Conservation (phyloP, 2,888 invertebrate genomes). For the Lordiphosa fenestrarum region DNA sequence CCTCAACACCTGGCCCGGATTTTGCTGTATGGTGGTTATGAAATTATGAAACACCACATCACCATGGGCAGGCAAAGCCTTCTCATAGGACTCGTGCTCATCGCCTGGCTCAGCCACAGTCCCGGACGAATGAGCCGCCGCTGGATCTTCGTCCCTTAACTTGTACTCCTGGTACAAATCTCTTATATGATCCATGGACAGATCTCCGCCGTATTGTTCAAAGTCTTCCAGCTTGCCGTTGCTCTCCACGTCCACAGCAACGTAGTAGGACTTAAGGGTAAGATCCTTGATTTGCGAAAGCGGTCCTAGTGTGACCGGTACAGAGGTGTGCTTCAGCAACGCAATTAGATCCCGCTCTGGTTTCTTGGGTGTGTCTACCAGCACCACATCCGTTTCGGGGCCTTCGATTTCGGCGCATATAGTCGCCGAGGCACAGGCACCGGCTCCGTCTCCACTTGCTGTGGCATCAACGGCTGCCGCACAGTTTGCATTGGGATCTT, state of each 20-base stretch:
- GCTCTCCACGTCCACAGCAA: conserved; percentile 84
- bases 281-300: conserved; percentile 80
- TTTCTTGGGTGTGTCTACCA: conserved; percentile 87
- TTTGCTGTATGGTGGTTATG: conserved; percentile 85
- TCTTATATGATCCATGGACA: conserved; percentile 83
- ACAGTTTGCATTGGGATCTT: conserved; percentile 82
- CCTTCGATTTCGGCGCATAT: conserved; percentile 91
- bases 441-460: conserved; percentile 51
- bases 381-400: conserved; percentile 88
- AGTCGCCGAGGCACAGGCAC: conserved; percentile 79
- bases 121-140: conserved; percentile 18
- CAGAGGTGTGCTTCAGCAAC: conserved; percentile 83
- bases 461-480: conserved; percentile 69
- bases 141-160: conserved; percentile 80
- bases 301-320: conserved; percentile 70
- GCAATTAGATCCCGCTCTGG: conserved; percentile 86
- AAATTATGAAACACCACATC: conserved; percentile 92
- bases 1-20: conserved; percentile 92
- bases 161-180: conserved; percentile 85
- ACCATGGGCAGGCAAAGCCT: conserved; percentile 88
- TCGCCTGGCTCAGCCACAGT: conserved; percentile 48
- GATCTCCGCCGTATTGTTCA: conserved; percentile 76
- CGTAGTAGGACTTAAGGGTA: conserved; percentile 81
- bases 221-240: conserved; percentile 70
- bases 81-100: conserved; percentile 88